Evolutionary conservation across 2,113 vertebrate species (phyloP).

Genomic region (Athene cunicularia): DNA sequence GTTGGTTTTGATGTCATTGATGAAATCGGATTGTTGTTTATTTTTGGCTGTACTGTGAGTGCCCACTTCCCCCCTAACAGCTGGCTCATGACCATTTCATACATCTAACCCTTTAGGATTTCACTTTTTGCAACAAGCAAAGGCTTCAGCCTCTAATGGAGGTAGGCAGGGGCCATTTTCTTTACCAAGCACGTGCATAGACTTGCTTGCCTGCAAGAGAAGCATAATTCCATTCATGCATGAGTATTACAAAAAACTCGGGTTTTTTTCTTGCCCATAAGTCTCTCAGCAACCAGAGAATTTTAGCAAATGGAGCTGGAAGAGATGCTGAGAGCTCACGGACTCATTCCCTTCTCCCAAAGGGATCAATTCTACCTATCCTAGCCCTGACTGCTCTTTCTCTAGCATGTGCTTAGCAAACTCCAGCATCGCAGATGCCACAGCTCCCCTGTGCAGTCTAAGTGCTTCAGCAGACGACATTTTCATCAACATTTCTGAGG

Average conservation of each 20-base stretch:
- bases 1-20: not conserved
- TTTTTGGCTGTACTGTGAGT: not conserved
- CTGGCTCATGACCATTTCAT: not conserved
- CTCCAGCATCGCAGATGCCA: not conserved
- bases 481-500: not conserved
- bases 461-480: not conserved
- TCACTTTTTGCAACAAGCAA: not conserved
- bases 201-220: slow-evolving; percentile 19
- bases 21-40: not conserved
- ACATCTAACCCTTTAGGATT: not conserved
- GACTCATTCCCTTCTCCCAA: not conserved
- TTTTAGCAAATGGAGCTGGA: not conserved
- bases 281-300: not conserved
- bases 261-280: not conserved
- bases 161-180: not conserved
- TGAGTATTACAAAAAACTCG: not conserved
- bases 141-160: not conserved
- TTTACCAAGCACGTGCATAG: not conserved
- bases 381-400: not conserved
- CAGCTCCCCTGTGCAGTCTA: not conserved
- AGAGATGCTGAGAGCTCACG: not conserved
- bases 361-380: not conserved
- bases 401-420: not conserved
- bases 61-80: not conserved
- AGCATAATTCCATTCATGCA: not conserved